A percentile compares a stretch with the other conserved stretches of the same genome.
These are phyloP conservation scores for Dendrolimus pini DNA, from an alignment of 2,888 invertebrate genomes.

Conservation along the genomic window DNA sequence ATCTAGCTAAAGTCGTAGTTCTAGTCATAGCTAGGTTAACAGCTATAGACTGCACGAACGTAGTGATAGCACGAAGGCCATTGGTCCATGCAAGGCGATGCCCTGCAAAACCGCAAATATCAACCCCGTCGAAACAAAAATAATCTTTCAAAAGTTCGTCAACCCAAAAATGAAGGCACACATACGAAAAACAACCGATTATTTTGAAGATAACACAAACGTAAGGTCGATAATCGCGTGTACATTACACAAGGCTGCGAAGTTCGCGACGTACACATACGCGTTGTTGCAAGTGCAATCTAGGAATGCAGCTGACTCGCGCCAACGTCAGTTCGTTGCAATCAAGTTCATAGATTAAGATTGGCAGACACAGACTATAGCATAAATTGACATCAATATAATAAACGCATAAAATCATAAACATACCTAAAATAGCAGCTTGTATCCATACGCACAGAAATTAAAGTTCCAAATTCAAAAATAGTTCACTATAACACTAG, in stretches of 20 bases:
- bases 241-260: conserved; percentile 18
- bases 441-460: conserved; percentile 52
- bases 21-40: conserved; percentile 1
- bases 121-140: conserved; percentile 33
- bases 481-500: conserved; percentile 51
- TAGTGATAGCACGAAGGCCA: conserved; percentile 48
- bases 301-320: conserved; percentile 55
- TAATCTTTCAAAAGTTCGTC: conserved; percentile 49
- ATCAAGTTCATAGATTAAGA: conserved; percentile 75
- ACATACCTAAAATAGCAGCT: conserved; percentile 54
- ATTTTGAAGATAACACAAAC: conserved; percentile 13
- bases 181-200: conserved; percentile 28
- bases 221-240: conserved; percentile 12
- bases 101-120: conserved; percentile 36
- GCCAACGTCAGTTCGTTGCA: conserved; percentile 50
- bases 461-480: conserved; percentile 26
- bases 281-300: conserved; percentile 50
- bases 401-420: conserved; percentile 7
- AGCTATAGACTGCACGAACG: conserved; percentile 10
- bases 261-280: conserved; percentile 39
- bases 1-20: no score
- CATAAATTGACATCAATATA: conserved; percentile 20
- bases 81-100: conserved; percentile 18
- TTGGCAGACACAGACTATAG: conserved; percentile 52
- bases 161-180: conserved; percentile 40